Evolutionary conservation across 2,888 invertebrate species (phyloP).

Genomic region (Pollenia angustigena): DNA sequence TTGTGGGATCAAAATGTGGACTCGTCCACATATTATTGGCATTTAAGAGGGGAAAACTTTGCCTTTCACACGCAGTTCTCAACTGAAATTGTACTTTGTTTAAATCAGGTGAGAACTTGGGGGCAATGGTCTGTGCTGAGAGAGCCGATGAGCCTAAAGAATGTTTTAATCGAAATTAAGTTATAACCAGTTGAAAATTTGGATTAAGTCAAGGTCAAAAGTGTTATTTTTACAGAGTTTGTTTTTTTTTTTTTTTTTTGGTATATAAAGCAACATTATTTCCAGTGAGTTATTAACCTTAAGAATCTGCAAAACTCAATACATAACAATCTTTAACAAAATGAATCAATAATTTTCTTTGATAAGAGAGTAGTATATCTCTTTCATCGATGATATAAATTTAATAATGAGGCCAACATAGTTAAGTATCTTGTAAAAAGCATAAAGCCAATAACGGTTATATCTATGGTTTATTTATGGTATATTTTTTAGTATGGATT

Average conservation of each 20-base stretch:
- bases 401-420: too few relatives aligned
- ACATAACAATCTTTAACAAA: too few relatives aligned
- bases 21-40: conserved; percentile 81
- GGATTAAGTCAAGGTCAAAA: too few relatives aligned
- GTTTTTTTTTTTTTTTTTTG: background rate
- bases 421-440: too few relatives aligned
- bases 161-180: too few relatives aligned
- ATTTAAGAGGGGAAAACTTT: conserved; percentile 78
- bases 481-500: too few relatives aligned
- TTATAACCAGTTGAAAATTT: background rate
- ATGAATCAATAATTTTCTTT: too few relatives aligned
- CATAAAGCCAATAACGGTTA: too few relatives aligned
- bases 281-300: background rate
- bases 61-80: conserved; percentile 78
- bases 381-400: too few relatives aligned
- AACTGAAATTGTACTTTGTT: conserved; percentile 80
- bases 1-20: conserved; percentile 79
- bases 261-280: background rate
- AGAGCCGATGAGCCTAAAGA: conserved; percentile 81
- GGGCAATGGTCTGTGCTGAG: conserved; percentile 76
- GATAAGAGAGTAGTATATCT: too few relatives aligned
- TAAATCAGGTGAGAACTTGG: conserved; percentile 80
- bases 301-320: background rate
- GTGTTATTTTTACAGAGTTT: background rate
- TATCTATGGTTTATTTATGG: too few relatives aligned